Evolutionary conservation across 1,140 invertebrate genomes (phyloP).

Genomic region (Drosophila repleta): DNA sequence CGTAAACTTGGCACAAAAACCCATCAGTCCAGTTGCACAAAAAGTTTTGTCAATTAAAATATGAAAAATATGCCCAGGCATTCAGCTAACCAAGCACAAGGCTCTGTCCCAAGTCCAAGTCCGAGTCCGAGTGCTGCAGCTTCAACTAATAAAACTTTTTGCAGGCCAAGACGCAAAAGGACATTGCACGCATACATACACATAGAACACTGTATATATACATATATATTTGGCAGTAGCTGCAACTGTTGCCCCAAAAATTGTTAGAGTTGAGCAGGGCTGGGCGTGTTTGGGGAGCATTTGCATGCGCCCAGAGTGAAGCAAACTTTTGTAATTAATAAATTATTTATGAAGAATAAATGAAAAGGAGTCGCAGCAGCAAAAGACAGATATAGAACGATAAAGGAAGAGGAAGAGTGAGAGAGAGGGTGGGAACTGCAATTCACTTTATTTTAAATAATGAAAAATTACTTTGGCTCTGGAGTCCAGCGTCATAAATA

Average conservation of each 20-base stretch:
- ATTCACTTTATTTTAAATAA: slow-evolving; percentile 81
- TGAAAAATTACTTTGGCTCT: slow-evolving; percentile 76
- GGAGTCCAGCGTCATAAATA: slow-evolving; percentile 68
- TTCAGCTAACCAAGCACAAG: slow-evolving; percentile 32
- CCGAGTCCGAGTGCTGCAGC: slow-evolving; percentile 48
- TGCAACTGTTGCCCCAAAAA: slow-evolving; percentile 69
- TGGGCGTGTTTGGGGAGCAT: slow-evolving; percentile 31
- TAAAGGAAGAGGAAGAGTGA: not conserved
- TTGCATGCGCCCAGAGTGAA: slow-evolving; percentile 71
- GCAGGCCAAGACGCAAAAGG: slow-evolving; percentile 70
- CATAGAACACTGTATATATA: slow-evolving; percentile 28
- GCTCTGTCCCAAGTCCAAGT: slow-evolving; percentile 1
- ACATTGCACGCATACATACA: slow-evolving; percentile 64
- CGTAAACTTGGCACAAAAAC: slow-evolving; percentile 63
- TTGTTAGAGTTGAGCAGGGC: not conserved
- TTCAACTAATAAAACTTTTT: slow-evolving; percentile 81
- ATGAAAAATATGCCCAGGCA: slow-evolving; percentile 71
- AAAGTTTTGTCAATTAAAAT: slow-evolving; percentile 81
- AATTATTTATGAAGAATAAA: slow-evolving; percentile 79
- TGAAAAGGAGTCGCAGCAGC: slow-evolving; percentile 58
- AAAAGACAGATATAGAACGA: not conserved
- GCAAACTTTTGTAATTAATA: slow-evolving; percentile 81
- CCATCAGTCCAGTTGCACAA: slow-evolving; percentile 74
- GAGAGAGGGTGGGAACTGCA: slow-evolving; percentile 41
- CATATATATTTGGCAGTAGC: slow-evolving; percentile 52